A percentile compares a stretch with the other conserved stretches of the same genome.
Conservation (phyloP, 1,140 invertebrate species). For the Plectrocnemia conspersa region DNA sequence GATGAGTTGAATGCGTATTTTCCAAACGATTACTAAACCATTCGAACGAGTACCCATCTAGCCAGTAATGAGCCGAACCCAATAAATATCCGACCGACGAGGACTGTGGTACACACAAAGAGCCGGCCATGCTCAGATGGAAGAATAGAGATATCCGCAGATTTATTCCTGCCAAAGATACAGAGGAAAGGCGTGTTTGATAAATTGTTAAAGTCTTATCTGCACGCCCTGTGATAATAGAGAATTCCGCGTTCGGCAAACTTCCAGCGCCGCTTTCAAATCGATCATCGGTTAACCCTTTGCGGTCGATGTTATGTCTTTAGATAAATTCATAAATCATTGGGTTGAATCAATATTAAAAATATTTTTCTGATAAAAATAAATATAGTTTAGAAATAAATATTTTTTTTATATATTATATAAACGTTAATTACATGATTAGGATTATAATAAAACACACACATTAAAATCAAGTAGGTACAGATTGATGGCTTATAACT, state of each 20-base stretch:
- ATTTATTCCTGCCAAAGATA: slow-evolving; percentile 27
- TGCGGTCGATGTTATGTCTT: too few species aligned
- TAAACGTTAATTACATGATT: too few species aligned
- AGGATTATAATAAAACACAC: too few species aligned
- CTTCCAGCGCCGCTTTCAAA: too few species aligned
- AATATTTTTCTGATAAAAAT: too few species aligned
- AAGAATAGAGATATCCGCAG: slow-evolving; percentile 24
- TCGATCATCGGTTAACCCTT: too few species aligned
- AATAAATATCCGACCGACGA: slow-evolving; percentile 15
- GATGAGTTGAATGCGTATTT: slow-evolving; percentile 22
- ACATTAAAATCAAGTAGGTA: too few species aligned
- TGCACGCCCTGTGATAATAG: slow-evolving; percentile 19
- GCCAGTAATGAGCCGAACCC: slow-evolving; percentile 20
- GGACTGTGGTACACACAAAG: slow-evolving; percentile 16
- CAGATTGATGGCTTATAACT: too few species aligned
- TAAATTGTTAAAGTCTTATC: slow-evolving; percentile 20
- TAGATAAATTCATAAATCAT: too few species aligned
- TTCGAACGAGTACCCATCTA: slow-evolving; percentile 15
- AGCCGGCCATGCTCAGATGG: slow-evolving; percentile 18
- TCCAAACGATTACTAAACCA: slow-evolving; percentile 8
- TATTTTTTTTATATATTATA: too few species aligned
- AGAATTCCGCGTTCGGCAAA: not conserved
- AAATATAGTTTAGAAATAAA: too few species aligned
- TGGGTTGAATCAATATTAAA: too few species aligned
- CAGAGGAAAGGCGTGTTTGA: slow-evolving; percentile 26